Evolutionary conservation across 2,113 vertebrate species (phyloP).

Genomic region (Onychostoma macrolepis): DNA sequence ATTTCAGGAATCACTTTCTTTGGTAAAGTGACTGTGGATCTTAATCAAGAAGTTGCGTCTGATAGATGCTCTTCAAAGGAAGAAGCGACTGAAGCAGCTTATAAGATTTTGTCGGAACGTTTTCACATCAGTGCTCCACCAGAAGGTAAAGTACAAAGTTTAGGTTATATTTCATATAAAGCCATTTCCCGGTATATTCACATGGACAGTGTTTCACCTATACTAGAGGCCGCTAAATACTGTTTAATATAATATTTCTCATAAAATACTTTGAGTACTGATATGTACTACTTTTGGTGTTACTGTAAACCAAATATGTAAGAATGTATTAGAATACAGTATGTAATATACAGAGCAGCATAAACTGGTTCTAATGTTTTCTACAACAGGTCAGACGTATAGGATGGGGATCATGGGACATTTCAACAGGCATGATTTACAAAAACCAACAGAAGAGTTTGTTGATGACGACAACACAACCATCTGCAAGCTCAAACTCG

Average conservation of each 20-base stretch:
- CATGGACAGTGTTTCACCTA: neutral
- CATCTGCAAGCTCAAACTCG: conserved; percentile 51
- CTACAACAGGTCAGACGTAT: conserved; percentile 24
- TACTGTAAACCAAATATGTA: neutral
- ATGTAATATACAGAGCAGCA: neutral
- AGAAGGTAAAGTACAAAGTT: conserved; percentile 25
- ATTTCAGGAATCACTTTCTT: neutral
- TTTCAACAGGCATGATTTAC: conserved; percentile 27
- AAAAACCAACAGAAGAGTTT: conserved; percentile 21
- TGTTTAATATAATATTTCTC: neutral
- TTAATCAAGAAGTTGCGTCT: conserved; percentile 28
- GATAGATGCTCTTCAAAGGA: conserved; percentile 1
- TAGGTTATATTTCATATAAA: neutral
- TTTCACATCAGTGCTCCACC: conserved; percentile 9
- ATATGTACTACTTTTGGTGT: neutral
- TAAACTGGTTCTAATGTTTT: neutral
- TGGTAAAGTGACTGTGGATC: neutral
- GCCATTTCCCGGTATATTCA: neutral
- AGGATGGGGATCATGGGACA: conserved; percentile 29
- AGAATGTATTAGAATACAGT: neutral
- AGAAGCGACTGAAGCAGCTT: conserved; percentile 50
- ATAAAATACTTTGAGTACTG: neutral
- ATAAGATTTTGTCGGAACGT: conserved; percentile 21
- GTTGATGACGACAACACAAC: conserved; percentile 5
- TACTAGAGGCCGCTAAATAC: neutral